Conservation (phyloP, 2,113 vertebrate species). For the Cervus canadensis region DNA sequence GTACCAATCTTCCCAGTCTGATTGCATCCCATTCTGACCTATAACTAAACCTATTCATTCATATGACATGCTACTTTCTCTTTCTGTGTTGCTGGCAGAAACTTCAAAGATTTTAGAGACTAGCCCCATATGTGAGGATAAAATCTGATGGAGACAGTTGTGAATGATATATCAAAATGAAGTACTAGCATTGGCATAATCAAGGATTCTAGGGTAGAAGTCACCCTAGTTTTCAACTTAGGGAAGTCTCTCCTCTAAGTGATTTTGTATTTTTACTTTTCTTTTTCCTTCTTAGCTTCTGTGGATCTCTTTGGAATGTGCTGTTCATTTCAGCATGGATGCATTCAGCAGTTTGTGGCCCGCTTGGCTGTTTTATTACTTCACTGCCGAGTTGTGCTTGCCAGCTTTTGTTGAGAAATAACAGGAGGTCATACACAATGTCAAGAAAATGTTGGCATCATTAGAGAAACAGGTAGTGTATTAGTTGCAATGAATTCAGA, state of each 20-base stretch:
- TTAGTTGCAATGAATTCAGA: constrained; percentile 78
- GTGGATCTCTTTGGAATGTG: constrained; percentile 56
- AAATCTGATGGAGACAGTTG: not conserved
- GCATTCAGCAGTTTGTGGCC: constrained; percentile 72
- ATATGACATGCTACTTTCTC: not conserved
- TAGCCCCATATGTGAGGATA: constrained; percentile 3
- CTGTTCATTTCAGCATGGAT: constrained; percentile 78
- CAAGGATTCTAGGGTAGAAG: not conserved
- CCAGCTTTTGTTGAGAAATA: constrained; percentile 80
- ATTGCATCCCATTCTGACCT: not conserved
- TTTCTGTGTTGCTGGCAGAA: constrained; percentile 18
- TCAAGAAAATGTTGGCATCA: constrained; percentile 77
- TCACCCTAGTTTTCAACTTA: not conserved
- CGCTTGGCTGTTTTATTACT: constrained; percentile 76
- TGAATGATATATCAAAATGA: not conserved
- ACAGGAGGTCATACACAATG: constrained; percentile 76
- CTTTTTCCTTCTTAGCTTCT: constrained; percentile 18
- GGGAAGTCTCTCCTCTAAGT: not conserved
- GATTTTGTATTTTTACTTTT: constrained; percentile 18
- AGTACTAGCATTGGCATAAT: not conserved
- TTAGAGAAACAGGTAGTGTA: constrained; percentile 79
- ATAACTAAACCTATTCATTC: not conserved
- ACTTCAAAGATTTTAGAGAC: constrained; percentile 16
- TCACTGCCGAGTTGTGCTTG: constrained; percentile 59
- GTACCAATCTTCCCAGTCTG: not conserved